A percentile compares a stretch with the other conserved stretches of the same genome.
Evolutionary conservation across 2,888 invertebrate genomes (phyloP).

Genomic region (Dryocosmus kuriphilus): DNA sequence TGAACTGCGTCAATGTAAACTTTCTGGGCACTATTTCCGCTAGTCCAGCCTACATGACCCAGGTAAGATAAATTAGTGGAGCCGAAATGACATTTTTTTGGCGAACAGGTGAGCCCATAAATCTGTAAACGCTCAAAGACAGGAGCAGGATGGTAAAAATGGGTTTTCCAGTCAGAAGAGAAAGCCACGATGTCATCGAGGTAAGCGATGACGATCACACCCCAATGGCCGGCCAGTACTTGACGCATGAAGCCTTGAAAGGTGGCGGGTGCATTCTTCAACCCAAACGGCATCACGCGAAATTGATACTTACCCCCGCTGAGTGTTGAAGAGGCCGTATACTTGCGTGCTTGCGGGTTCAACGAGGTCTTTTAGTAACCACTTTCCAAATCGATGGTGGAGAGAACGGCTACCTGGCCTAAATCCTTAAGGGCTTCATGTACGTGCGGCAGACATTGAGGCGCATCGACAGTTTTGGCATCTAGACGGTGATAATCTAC

Average conservation of each 20-base stretch:
- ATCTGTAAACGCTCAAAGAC: constrained; percentile 53
- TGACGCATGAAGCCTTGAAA: no score
- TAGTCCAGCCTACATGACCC: not conserved
- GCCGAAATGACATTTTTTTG: constrained; percentile 43
- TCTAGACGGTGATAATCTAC: constrained; percentile 61
- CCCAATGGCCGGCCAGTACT: no score
- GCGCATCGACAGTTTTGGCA: constrained; percentile 49
- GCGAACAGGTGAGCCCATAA: not conserved
- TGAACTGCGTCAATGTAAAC: no score
- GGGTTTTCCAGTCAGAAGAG: no score
- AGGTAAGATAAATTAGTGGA: constrained; percentile 33
- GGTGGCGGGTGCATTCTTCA: no score
- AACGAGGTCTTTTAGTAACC: constrained; percentile 68
- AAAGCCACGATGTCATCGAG: no score
- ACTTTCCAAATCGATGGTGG: constrained; percentile 61
- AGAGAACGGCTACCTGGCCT: constrained; percentile 59
- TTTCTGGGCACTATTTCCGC: constrained; percentile 1
- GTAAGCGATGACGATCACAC: no score
- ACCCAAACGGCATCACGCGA: no score
- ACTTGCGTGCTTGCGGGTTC: not conserved
- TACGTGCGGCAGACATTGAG: constrained; percentile 57
- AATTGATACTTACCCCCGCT: no score
- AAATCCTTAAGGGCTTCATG: constrained; percentile 59
- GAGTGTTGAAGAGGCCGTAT: no score
- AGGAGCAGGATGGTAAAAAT: not conserved